Conservation (phyloP, 2,113 vertebrate species). For the Ophiodon elongatus region DNA sequence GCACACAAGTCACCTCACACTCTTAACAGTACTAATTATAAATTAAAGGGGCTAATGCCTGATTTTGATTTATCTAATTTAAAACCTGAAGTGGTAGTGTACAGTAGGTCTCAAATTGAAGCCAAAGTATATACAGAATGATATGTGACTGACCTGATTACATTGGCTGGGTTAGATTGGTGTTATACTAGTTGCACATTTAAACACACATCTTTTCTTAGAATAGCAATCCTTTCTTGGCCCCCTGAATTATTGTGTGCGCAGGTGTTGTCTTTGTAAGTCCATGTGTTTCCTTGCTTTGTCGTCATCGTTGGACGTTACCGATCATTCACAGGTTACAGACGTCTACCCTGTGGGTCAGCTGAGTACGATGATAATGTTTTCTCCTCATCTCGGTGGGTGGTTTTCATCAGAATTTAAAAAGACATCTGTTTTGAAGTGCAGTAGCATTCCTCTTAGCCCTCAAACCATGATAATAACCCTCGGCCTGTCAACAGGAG, state of each 20-base stretch:
- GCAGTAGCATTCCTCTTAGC: constrained; percentile 71
- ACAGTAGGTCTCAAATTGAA: neutral
- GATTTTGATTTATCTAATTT: neutral
- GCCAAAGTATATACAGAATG: neutral
- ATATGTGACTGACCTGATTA: neutral
- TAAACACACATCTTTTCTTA: neutral
- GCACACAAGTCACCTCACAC: neutral
- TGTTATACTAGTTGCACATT: neutral
- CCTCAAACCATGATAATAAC: constrained; percentile 76
- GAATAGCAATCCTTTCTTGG: neutral
- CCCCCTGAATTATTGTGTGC: neutral
- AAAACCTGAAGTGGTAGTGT: neutral
- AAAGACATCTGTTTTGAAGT: constrained; percentile 66
- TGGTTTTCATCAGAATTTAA: constrained; percentile 64
- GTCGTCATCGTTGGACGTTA: neutral
- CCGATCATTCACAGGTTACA: neutral
- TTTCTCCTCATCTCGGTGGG: constrained; percentile 69
- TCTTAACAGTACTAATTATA: neutral
- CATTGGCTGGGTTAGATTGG: neutral
- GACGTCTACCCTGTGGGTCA: constrained; percentile 31
- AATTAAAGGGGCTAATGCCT: neutral
- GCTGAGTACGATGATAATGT: constrained; percentile 27
- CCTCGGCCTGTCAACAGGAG: constrained; percentile 74
- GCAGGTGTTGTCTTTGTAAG: constrained; percentile 1
- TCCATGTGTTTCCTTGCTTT: neutral